Percentiles rank a stretch among this genome's conserved stretches.
phyloP scores from a whole-genome alignment of 2,797 vertebrate species.

The Gymnopithys bicolor region DNA sequence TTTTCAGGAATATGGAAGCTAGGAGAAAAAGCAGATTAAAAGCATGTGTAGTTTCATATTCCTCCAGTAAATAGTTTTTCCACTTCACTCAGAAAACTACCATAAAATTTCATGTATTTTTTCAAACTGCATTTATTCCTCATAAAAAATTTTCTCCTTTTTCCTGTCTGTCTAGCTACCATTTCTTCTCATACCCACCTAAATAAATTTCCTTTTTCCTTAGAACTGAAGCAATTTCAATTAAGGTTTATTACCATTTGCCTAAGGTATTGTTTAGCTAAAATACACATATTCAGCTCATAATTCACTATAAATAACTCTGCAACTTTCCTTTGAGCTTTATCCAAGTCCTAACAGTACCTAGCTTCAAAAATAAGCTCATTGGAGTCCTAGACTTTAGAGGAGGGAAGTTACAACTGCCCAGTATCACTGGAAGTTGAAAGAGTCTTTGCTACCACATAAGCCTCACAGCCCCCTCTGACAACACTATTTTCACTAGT shows the following conservation, averaged over 20 bases:
- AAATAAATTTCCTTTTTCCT: background rate
- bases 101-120: background rate
- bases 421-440: background rate
- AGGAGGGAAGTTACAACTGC: background rate
- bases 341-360: background rate
- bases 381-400: background rate
- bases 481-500: background rate
- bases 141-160: background rate
- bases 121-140: background rate
- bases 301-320: constrained; percentile 12
- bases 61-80: background rate
- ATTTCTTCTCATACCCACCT: background rate
- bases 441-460: background rate
- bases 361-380: background rate
- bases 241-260: constrained; percentile 7
- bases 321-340: constrained; percentile 19
- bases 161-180: background rate
- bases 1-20: background rate
- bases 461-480: background rate
- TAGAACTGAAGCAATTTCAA: background rate
- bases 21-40: background rate
- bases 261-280: constrained; percentile 14
- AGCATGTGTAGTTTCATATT: background rate
- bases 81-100: background rate
- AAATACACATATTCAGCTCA: background rate